phyloP scores from a whole-genome alignment of 2,113 vertebrate species.

The Paracanthobrama guichenoti region DNA sequence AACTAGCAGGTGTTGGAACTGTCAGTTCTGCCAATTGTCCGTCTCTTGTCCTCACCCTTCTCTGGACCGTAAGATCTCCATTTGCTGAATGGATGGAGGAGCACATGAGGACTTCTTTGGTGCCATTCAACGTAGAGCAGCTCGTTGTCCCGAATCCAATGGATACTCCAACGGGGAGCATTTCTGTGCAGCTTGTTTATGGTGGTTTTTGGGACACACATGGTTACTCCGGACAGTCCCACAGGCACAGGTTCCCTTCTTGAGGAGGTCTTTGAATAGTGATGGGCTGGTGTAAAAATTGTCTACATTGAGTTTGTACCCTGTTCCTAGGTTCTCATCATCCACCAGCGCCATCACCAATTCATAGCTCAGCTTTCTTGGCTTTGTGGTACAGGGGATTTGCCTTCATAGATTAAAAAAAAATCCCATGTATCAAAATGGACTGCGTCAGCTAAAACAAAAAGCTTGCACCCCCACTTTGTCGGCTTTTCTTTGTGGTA shows the following conservation, averaged over 20 bases:
- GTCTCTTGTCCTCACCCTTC: not conserved
- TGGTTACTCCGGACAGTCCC: not conserved
- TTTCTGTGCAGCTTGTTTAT: not conserved
- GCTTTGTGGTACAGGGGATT: too few relatives aligned
- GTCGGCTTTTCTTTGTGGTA: too few relatives aligned
- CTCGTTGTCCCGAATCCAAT: not conserved
- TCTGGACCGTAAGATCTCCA: not conserved
- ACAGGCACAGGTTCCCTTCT: not conserved
- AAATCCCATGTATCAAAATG: too few relatives aligned
- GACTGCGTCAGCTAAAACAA: not conserved
- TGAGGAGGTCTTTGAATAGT: not conserved
- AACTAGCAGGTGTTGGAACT: not conserved
- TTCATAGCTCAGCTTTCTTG: not conserved
- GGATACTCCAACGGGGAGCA: not conserved
- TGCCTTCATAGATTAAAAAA: too few relatives aligned
- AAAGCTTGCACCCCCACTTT: not conserved
- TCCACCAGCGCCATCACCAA: not conserved
- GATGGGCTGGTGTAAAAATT: slow-evolving; percentile 3
- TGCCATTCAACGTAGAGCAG: not conserved
- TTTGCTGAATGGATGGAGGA: not conserved
- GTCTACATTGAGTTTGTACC: not conserved
- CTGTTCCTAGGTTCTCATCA: not conserved
- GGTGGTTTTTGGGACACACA: too few relatives aligned
- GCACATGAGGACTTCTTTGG: not conserved
- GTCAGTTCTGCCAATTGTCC: not conserved